phyloP scores from a whole-genome alignment of 1,140 invertebrate species.

The Cecropterus lyciades region DNA sequence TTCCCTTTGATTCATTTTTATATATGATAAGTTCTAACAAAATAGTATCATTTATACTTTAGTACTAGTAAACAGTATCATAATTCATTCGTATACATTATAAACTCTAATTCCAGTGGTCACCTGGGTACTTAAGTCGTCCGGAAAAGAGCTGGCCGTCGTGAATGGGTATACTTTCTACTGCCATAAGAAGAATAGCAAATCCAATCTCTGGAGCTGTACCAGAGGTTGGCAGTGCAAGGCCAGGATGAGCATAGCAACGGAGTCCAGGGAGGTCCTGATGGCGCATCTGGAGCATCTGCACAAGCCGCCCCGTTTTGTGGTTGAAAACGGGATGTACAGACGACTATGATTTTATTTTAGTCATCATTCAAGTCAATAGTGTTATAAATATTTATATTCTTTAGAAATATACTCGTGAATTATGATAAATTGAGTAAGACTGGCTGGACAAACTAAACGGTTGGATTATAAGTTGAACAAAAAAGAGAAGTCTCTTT shows the following conservation, averaged over 20 bases:
- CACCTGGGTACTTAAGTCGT: slow-evolving; percentile 39
- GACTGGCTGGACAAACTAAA: too few relatives aligned
- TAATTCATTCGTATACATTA: not conserved
- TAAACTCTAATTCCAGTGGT: slow-evolving; percentile 40
- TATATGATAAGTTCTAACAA: too few relatives aligned
- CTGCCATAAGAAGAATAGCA: slow-evolving; percentile 40
- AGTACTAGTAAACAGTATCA: too few relatives aligned
- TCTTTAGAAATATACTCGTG: too few relatives aligned
- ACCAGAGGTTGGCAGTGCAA: slow-evolving; percentile 47
- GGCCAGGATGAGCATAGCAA: slow-evolving; percentile 45
- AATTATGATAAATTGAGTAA: too few relatives aligned
- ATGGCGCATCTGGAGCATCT: slow-evolving; percentile 42
- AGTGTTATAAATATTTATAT: too few relatives aligned
- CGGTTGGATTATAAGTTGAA: too few relatives aligned
- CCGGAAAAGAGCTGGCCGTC: slow-evolving; percentile 47
- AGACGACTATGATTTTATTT: slow-evolving; percentile 31
- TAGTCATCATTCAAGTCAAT: not conserved
- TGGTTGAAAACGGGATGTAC: slow-evolving; percentile 44
- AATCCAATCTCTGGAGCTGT: slow-evolving; percentile 49
- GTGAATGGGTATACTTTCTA: slow-evolving; percentile 57
- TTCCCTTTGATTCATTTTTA: too few relatives aligned
- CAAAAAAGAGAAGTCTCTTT: too few relatives aligned
- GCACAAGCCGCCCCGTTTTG: slow-evolving; percentile 45
- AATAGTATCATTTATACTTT: too few relatives aligned
- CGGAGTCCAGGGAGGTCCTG: slow-evolving; percentile 34